These are phyloP conservation scores for Drosophila atripex DNA, from an alignment of 2,888 invertebrate species.

Conservation along the genomic window DNA sequence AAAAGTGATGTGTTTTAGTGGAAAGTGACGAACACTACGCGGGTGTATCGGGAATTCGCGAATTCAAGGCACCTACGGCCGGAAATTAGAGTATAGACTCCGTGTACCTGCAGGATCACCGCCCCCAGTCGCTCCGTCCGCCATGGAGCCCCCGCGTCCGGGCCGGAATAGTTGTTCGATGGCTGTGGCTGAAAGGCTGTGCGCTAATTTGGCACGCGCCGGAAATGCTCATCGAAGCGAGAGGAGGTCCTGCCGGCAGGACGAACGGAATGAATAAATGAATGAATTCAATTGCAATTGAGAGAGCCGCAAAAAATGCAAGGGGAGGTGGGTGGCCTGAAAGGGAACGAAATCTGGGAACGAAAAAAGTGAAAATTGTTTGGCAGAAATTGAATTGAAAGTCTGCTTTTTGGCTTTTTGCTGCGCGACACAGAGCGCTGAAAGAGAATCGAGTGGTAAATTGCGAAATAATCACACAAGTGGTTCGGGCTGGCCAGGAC, in stretches of 20 bases:
- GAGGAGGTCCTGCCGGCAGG: slow-evolving; percentile 30
- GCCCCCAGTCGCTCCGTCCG: too few species aligned
- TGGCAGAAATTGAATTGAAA: slow-evolving; percentile 67
- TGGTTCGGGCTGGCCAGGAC: slow-evolving; percentile 47
- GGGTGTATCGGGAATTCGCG: too few species aligned
- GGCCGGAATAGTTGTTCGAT: slow-evolving; percentile 66
- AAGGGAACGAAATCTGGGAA: too few species aligned
- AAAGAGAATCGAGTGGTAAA: slow-evolving; percentile 60
- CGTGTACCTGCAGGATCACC: too few species aligned
- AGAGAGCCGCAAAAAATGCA: slow-evolving; percentile 32
- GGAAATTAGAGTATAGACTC: too few species aligned
- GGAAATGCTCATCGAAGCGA: slow-evolving; percentile 42
- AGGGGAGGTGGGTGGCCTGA: not conserved
- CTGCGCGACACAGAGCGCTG: slow-evolving; percentile 14
- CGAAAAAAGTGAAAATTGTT: slow-evolving; percentile 36
- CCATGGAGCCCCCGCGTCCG: too few species aligned
- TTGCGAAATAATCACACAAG: slow-evolving; percentile 80
- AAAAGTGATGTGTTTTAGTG: too few species aligned
- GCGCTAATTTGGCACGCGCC: slow-evolving; percentile 79
- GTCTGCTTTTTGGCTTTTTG: slow-evolving; percentile 23
- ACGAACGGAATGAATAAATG: slow-evolving; percentile 64
- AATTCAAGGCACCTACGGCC: too few species aligned
- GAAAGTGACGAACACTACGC: too few species aligned
- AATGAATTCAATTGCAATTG: slow-evolving; percentile 79
- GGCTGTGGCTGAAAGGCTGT: slow-evolving; percentile 27